Conservation (phyloP, 1,140 invertebrate species). For the Drosophila ficusphila region DNA sequence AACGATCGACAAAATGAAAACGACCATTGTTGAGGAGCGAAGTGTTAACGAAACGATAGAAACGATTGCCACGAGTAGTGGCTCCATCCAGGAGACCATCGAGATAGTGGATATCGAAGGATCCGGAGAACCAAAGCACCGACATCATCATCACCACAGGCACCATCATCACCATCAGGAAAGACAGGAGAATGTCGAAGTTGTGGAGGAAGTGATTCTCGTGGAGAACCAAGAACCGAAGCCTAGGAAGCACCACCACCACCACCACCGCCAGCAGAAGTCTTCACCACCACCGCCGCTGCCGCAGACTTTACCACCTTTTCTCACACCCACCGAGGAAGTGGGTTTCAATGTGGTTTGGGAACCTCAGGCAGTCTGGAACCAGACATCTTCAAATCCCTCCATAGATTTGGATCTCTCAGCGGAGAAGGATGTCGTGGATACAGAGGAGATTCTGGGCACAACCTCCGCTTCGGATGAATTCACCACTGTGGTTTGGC, state of each 20-base stretch:
- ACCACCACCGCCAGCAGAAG: constrained; percentile 33
- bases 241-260: constrained; percentile 21
- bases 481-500: constrained; percentile 31
- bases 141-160: constrained; percentile 46
- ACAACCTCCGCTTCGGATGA: constrained; percentile 34
- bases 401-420: constrained; percentile 3
- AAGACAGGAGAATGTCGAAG: constrained; percentile 25
- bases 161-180: constrained; percentile 29
- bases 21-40: constrained; percentile 60
- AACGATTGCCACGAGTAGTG: constrained; percentile 40
- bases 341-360: constrained; percentile 34
- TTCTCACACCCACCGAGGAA: constrained; percentile 53
- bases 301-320: constrained; percentile 51
- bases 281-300: constrained; percentile 53
- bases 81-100: constrained; percentile 40
- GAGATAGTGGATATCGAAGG: constrained; percentile 46
- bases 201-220: constrained; percentile 38
- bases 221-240: constrained; percentile 15
- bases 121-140: constrained; percentile 19
- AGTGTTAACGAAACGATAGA: constrained; percentile 51
- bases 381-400: constrained; percentile 19
- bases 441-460: not conserved
- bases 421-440: constrained; percentile 1
- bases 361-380: constrained; percentile 29
- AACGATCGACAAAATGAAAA: constrained; percentile 34